phyloP scores from a whole-genome alignment of 1,140 invertebrate genomes.

The Caenorhabditis latens region DNA sequence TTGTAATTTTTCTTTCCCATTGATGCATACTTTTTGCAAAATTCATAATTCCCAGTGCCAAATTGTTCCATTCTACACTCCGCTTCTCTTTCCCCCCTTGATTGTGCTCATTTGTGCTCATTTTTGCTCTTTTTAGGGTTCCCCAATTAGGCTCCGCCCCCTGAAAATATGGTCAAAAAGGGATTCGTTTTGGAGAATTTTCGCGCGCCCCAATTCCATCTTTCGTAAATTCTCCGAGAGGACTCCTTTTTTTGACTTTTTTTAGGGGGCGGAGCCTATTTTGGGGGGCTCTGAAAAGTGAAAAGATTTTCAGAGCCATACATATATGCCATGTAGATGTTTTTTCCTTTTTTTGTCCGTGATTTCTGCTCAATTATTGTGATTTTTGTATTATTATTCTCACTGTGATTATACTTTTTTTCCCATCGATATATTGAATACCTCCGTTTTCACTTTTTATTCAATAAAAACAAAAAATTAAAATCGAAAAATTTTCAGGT shows the following conservation, averaged over 20 bases:
- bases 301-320: no score
- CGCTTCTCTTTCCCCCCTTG: neutral
- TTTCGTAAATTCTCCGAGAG: no score
- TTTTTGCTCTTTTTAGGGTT: neutral
- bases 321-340: no score
- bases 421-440: slow-evolving; percentile 4
- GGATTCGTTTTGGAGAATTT: neutral
- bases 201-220: no score
- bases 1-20: neutral
- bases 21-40: neutral
- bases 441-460: neutral
- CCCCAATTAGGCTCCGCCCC: neutral
- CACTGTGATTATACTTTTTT: neutral
- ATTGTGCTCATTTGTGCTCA: neutral
- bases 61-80: neutral
- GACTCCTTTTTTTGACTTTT: no score
- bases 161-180: neutral
- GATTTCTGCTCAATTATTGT: neutral
- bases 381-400: neutral
- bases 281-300: no score
- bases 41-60: slow-evolving; percentile 38
- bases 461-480: slow-evolving; percentile 29
- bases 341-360: neutral
- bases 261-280: no score
- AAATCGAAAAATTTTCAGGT: neutral